A percentile compares a stretch with the other conserved stretches of the same genome.
phyloP scores from a whole-genome alignment of 2,888 invertebrate species.

The Lucinisca nassula region DNA sequence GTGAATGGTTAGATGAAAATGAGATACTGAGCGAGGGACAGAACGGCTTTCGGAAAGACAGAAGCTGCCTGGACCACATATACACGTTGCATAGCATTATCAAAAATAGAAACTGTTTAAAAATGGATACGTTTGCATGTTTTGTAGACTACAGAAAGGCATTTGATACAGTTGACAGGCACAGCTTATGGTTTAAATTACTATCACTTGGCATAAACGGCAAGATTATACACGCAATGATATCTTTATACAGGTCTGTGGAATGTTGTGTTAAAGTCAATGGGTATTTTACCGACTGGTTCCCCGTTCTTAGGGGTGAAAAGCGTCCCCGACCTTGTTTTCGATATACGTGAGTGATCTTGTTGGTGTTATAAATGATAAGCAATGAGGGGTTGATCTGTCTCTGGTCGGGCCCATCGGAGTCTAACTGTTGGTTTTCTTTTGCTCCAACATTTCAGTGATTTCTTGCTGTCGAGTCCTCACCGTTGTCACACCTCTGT shows the following conservation, averaged over 20 bases:
- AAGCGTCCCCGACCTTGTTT: slow-evolving; percentile 35
- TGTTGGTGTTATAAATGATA: slow-evolving; percentile 9
- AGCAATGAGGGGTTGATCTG: slow-evolving; percentile 4
- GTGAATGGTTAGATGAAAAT: slow-evolving; percentile 22
- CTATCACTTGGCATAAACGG: slow-evolving; percentile 8
- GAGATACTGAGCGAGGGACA: slow-evolving; percentile 39
- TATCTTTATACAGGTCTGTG: slow-evolving; percentile 20
- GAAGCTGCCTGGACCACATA: slow-evolving; percentile 36
- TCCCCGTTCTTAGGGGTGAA: slow-evolving; percentile 18
- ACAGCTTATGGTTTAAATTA: slow-evolving; percentile 25
- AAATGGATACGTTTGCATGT: slow-evolving; percentile 24
- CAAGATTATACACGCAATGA: slow-evolving; percentile 39
- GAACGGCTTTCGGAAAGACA: slow-evolving; percentile 27
- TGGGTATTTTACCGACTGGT: slow-evolving; percentile 13
- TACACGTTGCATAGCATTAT: slow-evolving; percentile 24
- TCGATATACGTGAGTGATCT: slow-evolving; percentile 44
- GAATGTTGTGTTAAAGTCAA: slow-evolving; percentile 6
- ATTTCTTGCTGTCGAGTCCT: too few relatives aligned
- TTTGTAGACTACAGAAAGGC: slow-evolving; percentile 39
- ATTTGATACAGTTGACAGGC: slow-evolving; percentile 41
- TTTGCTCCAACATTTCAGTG: too few relatives aligned
- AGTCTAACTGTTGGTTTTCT: too few relatives aligned
- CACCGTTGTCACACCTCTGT: too few relatives aligned
- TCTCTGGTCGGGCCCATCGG: too few relatives aligned
- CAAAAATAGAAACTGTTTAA: neutral